Evolutionary conservation across 2,888 invertebrate species (phyloP), one percentile per base, ranked within the genome.

Genomic region (Leptinotarsa peninsularis): DNA sequence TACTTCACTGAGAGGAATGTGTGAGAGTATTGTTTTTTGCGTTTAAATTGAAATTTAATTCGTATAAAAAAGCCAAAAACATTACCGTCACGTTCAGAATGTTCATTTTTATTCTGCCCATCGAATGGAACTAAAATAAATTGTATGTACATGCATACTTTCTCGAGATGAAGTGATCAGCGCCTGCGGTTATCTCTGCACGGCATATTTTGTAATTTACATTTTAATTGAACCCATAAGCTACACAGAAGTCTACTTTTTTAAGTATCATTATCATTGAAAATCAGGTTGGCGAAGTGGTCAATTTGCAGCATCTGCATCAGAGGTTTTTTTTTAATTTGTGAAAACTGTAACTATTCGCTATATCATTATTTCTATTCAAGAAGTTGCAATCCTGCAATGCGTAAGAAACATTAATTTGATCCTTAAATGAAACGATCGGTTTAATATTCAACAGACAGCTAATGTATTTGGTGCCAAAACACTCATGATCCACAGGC

Each of bases 141-240:
- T 17, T 52, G 52, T 52, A 52, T 43, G 10, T 43, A 43, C 43
- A 43, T 43, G n/a, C 52, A 52, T 52, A 52, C 52, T 52, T 52
- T 52, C 52, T 52, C 52, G 52, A 52, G 52, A 52, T 52, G 52
- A 52, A 52, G 52, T 52, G 52, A 52, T 52, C 52, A 52, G n/a
- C 52, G n/a, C 52, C 52, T 52, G 52, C n/a, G 52, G 52, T 52
- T n/a, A 52, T 15, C 52, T 52, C 4, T 52, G n/a, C 52, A 52
- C 52, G 52, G 52, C 5, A n/a, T 52, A 52, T 17, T 17, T 52
- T 15, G n/a, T 52, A 17, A 52, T 52, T 52, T 52, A 52, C 52
- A 52, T n/a, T 52, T 52, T 17, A 52, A 52, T 52, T 15, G 52
- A 52, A 15, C 52, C 52, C n/a, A 52, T 52, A 52, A 52, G 52